Percentiles rank a stretch among this genome's conserved stretches.
These are phyloP conservation scores for Aptenodytes patagonicus DNA, from an alignment of 2,113 vertebrate species.

Conservation along the genomic window DNA sequence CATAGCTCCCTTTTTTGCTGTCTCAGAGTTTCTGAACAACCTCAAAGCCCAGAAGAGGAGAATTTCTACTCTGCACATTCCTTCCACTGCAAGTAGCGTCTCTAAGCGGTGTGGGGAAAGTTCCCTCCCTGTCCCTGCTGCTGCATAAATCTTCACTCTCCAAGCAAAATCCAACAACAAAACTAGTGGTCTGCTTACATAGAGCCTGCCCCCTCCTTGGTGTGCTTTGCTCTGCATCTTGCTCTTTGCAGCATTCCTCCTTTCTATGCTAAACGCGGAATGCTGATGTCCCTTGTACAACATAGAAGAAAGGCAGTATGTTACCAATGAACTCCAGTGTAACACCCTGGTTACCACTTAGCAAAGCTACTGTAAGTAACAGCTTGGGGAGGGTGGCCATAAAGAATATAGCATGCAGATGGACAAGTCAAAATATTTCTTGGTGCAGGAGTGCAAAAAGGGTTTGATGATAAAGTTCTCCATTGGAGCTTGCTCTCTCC, in stretches of 20 bases:
- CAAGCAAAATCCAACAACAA: neutral
- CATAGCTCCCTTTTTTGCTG: neutral
- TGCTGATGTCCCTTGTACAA: no score
- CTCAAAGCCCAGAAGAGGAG: neutral
- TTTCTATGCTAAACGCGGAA: neutral
- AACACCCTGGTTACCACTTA: neutral
- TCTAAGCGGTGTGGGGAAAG: neutral
- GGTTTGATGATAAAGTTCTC: neutral
- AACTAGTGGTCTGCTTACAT: neutral
- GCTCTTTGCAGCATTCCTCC: neutral
- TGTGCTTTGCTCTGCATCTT: neutral
- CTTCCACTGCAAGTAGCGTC: neutral
- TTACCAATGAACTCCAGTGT: neutral
- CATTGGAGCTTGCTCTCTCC: neutral
- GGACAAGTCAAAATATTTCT: neutral
- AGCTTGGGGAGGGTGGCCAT: neutral
- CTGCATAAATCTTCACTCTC: neutral
- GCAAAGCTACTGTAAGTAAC: neutral
- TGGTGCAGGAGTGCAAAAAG: neutral
- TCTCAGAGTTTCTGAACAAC: neutral
- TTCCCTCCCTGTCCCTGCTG: neutral
- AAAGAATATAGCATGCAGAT: neutral
- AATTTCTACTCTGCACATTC: neutral
- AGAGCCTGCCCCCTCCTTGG: neutral
- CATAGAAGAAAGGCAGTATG: neutral